Base-by-base conservation (phyloP, 1,140 invertebrate genomes). In the Apis cerana region DNA sequence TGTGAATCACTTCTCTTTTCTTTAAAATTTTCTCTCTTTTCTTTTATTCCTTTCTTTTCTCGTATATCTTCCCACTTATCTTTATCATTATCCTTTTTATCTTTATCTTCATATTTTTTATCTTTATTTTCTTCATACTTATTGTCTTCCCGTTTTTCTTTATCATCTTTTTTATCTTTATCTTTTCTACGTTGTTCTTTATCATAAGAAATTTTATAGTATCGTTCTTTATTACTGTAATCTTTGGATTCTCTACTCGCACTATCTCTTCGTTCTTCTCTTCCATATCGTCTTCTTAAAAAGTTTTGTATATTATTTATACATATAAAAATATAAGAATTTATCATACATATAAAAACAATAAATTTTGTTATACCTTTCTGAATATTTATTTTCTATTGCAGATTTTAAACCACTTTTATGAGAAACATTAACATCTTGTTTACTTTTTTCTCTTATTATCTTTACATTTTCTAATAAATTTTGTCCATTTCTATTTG, bases 81-180 rank as follows among this genome's bases (percentile, higher is more conserved):
- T 74, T 80, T 86, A 27, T 85, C 77, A n/a, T 15, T 85, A 74
- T 86, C 87, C 56, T 85, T 71, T 43, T 69, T 84, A 33, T 90
- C 88, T n/a, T 70, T 90, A 23, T 80, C 84, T 33, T 90, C 84
- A 7, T 88, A 76, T 59, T 56, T 89, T 58, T n/a, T 80, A 27
- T 90, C 85, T 19, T 71, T 79, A 62, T 54, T 88, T 59, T 33
- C 68, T n/a, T 89, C 86, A 23, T 82, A 87, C 21, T 78, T 89
- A 17, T 61, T 88, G 19, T 89, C 87, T 0, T 89, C 90, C 54
- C 82, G 79, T 50, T 77, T 91, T 27, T 91, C 83, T 68, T 12
- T 86, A n/a, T 92, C 88, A 15, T 86, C 86, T 62, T 86, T 91
- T 50, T 86, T 91, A 48, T 79, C 83, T 65, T 86, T 91, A 21